These are phyloP conservation scores for Diaphora mendica DNA, from an alignment of 2,888 invertebrate genomes.

Conservation along the genomic window DNA sequence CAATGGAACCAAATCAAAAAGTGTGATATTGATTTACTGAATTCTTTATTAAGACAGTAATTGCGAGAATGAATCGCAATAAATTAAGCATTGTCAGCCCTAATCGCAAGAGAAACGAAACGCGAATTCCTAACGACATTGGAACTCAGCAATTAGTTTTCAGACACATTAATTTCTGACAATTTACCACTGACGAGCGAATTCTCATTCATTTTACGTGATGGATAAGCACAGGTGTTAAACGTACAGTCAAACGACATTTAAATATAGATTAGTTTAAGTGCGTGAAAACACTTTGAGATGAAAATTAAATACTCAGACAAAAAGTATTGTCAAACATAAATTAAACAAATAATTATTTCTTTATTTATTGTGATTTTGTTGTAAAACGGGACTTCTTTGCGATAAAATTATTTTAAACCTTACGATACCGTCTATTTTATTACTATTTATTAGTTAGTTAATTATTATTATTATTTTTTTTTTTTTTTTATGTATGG, in stretches of 20 bases:
- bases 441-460: too few relatives aligned
- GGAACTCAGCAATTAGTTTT: conserved; percentile 67
- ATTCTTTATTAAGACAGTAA: background rate
- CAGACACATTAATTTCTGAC: conserved; percentile 62
- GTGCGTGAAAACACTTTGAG: background rate
- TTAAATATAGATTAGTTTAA: conserved; percentile 22
- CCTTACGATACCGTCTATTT: too few relatives aligned
- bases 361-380: too few relatives aligned
- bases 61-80: conserved; percentile 56
- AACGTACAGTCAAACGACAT: conserved; percentile 23
- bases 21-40: background rate
- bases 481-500: too few relatives aligned
- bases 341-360: too few relatives aligned
- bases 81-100: conserved; percentile 76
- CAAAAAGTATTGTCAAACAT: too few relatives aligned
- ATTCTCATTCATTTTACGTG: conserved; percentile 48
- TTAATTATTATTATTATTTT: too few relatives aligned
- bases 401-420: too few relatives aligned
- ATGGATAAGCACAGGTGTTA: conserved; percentile 40
- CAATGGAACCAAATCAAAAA: background rate
- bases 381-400: too few relatives aligned
- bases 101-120: conserved; percentile 73
- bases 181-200: conserved; percentile 61
- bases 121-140: conserved; percentile 67
- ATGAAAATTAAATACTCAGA: too few relatives aligned